Conservation (phyloP, 2,888 invertebrate genomes). For the Magallana nippona region DNA sequence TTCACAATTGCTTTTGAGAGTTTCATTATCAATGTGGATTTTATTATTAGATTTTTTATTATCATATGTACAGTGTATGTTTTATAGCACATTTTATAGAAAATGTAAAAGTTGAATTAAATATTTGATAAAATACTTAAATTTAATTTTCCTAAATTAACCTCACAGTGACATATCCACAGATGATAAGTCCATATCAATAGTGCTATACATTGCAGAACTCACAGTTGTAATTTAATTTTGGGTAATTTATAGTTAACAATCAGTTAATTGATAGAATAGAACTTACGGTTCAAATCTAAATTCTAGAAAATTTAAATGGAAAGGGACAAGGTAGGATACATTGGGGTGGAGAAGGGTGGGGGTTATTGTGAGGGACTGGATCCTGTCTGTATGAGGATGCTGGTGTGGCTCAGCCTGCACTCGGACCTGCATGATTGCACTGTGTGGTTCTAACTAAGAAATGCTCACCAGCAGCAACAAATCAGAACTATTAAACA, state of each 20-base stretch:
- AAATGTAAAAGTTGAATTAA: too few species aligned
- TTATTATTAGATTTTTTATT: too few species aligned
- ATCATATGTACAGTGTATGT: background rate
- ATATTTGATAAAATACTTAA: background rate
- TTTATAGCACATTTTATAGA: background rate
- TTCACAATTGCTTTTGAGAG: background rate
- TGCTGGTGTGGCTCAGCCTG: too few species aligned
- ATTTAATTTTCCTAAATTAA: background rate
- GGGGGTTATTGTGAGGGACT: background rate
- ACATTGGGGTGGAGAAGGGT: background rate
- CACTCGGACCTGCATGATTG: too few species aligned
- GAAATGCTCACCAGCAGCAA: too few species aligned
- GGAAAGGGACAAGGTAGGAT: slow-evolving; percentile 30
- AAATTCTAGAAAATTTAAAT: slow-evolving; percentile 23
- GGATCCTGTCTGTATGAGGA: too few species aligned
- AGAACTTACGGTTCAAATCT: background rate
- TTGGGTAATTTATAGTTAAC: too few species aligned
- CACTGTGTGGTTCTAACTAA: too few species aligned
- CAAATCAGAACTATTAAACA: background rate
- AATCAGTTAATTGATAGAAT: background rate
- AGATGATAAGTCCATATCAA: too few species aligned
- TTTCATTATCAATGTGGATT: background rate
- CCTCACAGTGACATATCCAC: background rate
- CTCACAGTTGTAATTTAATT: too few species aligned
- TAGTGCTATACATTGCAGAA: too few species aligned